Percentiles rank a stretch among this genome's conserved stretches.
Conservation (phyloP, 1,140 invertebrate genomes). For the Plutomurus gul region DNA sequence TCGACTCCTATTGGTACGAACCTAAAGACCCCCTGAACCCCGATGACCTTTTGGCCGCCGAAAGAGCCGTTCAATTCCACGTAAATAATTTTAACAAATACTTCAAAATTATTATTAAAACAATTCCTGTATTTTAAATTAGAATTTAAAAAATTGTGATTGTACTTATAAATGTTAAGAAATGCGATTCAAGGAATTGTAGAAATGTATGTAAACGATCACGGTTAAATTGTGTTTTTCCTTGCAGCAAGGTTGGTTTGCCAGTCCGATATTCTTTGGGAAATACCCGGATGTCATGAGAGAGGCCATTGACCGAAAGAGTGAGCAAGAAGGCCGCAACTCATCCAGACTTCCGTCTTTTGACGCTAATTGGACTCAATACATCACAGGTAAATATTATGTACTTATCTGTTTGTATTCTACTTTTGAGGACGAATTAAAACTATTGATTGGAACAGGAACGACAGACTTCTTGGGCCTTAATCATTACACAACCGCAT, state of each 20-base stretch:
- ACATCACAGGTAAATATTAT: conserved; percentile 8
- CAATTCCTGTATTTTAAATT: not conserved
- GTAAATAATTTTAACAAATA: too few relatives aligned
- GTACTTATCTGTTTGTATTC: not conserved
- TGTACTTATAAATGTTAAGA: not conserved
- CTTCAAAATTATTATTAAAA: too few relatives aligned
- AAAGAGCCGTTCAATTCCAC: conserved; percentile 39
- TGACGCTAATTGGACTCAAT: conserved; percentile 17
- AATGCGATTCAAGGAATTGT: not conserved
- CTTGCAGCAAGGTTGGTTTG: conserved; percentile 45
- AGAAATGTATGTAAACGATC: too few relatives aligned
- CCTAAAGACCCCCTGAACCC: not conserved
- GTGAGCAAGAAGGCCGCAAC: conserved; percentile 37
- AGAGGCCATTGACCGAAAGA: conserved; percentile 38
- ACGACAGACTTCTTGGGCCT: conserved; percentile 59
- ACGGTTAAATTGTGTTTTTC: not conserved
- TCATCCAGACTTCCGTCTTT: conserved; percentile 44
- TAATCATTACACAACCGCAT: conserved; percentile 57
- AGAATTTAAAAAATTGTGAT: not conserved
- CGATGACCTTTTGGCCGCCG: conserved; percentile 17
- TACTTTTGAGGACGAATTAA: not conserved
- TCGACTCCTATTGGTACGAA: conserved; percentile 38
- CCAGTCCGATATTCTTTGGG: conserved; percentile 44
- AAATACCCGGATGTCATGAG: conserved; percentile 57
- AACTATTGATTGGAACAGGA: not conserved